Evolutionary conservation across 2,113 vertebrate genomes (phyloP), one percentile per base, ranked within the genome.

Genomic region (Mormoops blainvillei): DNA sequence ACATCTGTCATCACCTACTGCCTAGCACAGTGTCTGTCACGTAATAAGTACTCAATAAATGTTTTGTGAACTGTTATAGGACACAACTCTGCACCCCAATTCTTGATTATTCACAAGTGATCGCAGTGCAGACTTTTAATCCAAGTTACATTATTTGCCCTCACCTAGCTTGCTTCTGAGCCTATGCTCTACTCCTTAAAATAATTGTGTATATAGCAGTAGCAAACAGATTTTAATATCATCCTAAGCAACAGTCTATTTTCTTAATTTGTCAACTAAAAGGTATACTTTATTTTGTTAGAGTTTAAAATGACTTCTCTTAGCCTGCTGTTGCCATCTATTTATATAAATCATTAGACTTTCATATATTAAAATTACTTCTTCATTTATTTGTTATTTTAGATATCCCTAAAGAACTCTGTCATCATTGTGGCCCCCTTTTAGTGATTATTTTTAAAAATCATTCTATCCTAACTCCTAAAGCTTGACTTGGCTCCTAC

Each of bases 401-500:
- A 73, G 18, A 2, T 92, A 43, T 83, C n/a, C 26, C 56, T 31
- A 54, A 67, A 88, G 70, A 74, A 89, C 19, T 87, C 20, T 31
- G 61, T 63, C 61, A 26, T 93, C 78, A 83, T 91, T 22, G 24
- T 43, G 45, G 8, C 13, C 77, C 52, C 43, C 14, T 74, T 94
- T 91, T 83, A 77, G 41, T 45, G 33, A 87, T 70, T 50, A 83
- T 91, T 92, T 77, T 61, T 28, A 33, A 45, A 52, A 82, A 22
- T 54, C 16, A 36, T 94, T 82, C 65, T 73, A 31, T 36, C 50
- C 28, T 90, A 87, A 84, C 36, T 87, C 81, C 41, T 82, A 65
- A 77, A 88, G 5, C 67, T 96, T 97, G 67, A 82, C 19, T 92
- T 94, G 74, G 33, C 52, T 58, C 11, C 85, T 91, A 67, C 61